A percentile compares a stretch with the other conserved stretches of the same genome.
These are phyloP conservation scores for Reinhardtius hippoglossoides DNA, from an alignment of 2,113 vertebrate genomes.

Conservation along the genomic window DNA sequence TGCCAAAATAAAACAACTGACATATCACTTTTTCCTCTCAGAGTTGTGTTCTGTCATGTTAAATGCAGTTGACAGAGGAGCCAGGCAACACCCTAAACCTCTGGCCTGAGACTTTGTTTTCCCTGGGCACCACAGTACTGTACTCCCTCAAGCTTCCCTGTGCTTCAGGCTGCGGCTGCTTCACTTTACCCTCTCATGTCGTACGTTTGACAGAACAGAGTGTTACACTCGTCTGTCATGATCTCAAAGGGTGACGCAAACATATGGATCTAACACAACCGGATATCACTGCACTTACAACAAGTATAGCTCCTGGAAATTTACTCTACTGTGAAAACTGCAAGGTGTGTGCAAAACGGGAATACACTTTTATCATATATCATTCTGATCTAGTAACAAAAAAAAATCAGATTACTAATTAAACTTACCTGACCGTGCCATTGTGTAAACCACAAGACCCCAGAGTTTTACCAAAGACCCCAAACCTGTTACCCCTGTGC, in stretches of 20 bases:
- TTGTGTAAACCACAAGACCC: too few species aligned
- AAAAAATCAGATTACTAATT: too few species aligned
- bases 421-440: too few species aligned
- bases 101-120: slow-evolving; percentile 77
- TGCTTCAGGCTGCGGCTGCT: slow-evolving; percentile 51
- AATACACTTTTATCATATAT: too few species aligned
- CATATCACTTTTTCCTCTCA: slow-evolving; percentile 74
- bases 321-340: too few species aligned
- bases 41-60: slow-evolving; percentile 81
- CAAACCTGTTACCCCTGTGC: too few species aligned
- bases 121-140: slow-evolving; percentile 66
- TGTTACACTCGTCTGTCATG: slow-evolving; percentile 24
- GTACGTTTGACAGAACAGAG: slow-evolving; percentile 36
- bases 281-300: background rate
- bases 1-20: slow-evolving; percentile 67
- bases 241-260: background rate
- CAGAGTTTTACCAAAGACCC: too few species aligned
- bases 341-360: too few species aligned
- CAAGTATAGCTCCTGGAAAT: too few species aligned
- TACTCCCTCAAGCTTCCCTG: slow-evolving; percentile 58
- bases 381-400: too few species aligned
- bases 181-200: slow-evolving; percentile 45
- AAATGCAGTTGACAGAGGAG: slow-evolving; percentile 81
- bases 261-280: background rate
- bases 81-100: slow-evolving; percentile 82